A percentile compares a stretch with the other conserved stretches of the same genome.
Evolutionary conservation across 2,888 invertebrate species (phyloP).

Genomic region (Eupithecia subfuscata): DNA sequence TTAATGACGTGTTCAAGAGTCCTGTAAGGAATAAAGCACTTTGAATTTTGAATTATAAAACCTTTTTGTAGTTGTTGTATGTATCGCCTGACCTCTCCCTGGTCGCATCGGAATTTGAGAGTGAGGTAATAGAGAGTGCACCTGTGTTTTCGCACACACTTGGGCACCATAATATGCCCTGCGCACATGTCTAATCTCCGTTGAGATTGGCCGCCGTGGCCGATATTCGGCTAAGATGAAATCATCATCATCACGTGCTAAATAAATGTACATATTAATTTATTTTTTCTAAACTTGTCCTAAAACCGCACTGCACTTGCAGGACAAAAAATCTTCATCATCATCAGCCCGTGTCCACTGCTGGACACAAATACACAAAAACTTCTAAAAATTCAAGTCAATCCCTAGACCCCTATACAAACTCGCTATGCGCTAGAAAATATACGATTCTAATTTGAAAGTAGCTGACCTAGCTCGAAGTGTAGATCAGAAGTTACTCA

Average conservation of each 20-base stretch:
- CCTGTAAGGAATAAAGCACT: too few species aligned
- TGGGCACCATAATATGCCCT: neutral
- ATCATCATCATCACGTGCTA: neutral
- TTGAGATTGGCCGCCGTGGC: neutral
- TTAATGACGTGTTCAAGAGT: too few species aligned
- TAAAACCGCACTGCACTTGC: neutral
- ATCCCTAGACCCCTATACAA: too few species aligned
- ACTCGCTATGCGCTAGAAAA: neutral
- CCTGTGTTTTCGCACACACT: neutral
- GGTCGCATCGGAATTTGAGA: neutral
- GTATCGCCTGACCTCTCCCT: neutral
- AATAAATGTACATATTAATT: neutral
- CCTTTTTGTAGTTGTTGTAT: neutral
- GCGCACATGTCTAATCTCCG: neutral
- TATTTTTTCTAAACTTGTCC: neutral
- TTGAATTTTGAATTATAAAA: too few species aligned
- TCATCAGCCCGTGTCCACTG: too few species aligned
- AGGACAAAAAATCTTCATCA: neutral
- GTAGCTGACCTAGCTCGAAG: conserved; percentile 6
- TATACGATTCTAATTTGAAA: conserved; percentile 19
- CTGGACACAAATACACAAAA: neutral
- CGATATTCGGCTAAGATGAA: neutral
- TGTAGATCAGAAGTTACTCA: conserved; percentile 19
- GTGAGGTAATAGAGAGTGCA: neutral
- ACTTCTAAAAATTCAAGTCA: neutral